Percentiles rank a stretch among this genome's conserved stretches.
Conservation (phyloP, 2,888 invertebrate species). For the Strigamia transsilvanica region DNA sequence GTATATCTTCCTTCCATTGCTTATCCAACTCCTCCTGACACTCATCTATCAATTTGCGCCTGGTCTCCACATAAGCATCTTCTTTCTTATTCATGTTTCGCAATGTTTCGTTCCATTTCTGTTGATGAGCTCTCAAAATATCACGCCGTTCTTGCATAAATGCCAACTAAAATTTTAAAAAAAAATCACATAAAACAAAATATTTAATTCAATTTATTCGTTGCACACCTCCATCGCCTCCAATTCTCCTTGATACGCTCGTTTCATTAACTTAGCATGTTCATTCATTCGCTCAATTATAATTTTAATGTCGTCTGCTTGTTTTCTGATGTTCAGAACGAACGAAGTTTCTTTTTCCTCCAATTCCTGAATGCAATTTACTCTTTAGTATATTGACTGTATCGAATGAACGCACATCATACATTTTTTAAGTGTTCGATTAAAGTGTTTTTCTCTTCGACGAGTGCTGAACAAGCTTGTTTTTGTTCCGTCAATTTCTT, state of each 20-base stretch:
- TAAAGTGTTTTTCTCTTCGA: slow-evolving; percentile 52
- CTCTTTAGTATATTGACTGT: neutral
- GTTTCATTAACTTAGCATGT: slow-evolving; percentile 45
- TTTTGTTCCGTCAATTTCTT: slow-evolving; percentile 28
- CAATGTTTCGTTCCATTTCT: slow-evolving; percentile 50
- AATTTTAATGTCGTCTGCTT: slow-evolving; percentile 46
- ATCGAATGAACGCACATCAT: too few relatives aligned
- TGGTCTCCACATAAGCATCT: slow-evolving; percentile 8
- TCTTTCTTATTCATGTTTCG: slow-evolving; percentile 21
- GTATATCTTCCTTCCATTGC: slow-evolving; percentile 43
- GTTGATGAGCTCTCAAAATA: slow-evolving; percentile 15
- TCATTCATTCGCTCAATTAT: slow-evolving; percentile 53
- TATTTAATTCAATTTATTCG: neutral
- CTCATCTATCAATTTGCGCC: slow-evolving; percentile 14
- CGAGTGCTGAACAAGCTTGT: slow-evolving; percentile 45
- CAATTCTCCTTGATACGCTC: slow-evolving; percentile 52
- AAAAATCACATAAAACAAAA: neutral
- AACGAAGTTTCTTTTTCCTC: slow-evolving; percentile 28
- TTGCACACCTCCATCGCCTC: slow-evolving; percentile 51
- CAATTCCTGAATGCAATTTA: slow-evolving; percentile 39
- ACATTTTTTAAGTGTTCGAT: slow-evolving; percentile 50
- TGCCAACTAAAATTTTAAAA: slow-evolving; percentile 28
- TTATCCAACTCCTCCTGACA: slow-evolving; percentile 41
- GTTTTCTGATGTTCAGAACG: slow-evolving; percentile 24
- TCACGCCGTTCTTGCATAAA: slow-evolving; percentile 44